These are phyloP conservation scores for Suricata suricatta DNA, from an alignment of 2,113 vertebrate genomes.

Conservation along the genomic window DNA sequence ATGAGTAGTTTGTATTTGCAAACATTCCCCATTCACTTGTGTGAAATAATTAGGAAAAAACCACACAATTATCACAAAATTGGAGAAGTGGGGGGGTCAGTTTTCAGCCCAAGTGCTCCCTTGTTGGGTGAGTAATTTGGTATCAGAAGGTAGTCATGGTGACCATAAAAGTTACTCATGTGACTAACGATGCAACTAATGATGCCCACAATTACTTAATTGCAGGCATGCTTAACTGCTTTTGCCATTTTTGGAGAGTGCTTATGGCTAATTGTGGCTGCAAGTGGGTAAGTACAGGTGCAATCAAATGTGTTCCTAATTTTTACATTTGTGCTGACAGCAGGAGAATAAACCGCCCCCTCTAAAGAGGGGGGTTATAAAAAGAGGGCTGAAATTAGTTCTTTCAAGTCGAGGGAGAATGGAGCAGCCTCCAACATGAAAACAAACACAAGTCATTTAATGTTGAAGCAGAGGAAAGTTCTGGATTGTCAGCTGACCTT, in stretches of 20 bases:
- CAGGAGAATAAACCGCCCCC: neutral
- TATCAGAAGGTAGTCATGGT: constrained; percentile 70
- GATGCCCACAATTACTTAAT: constrained; percentile 76
- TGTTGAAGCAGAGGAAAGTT: neutral
- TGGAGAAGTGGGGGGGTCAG: constrained; percentile 7
- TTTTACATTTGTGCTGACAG: constrained; percentile 74
- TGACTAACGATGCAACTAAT: constrained; percentile 72
- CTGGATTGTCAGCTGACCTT: neutral
- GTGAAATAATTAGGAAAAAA: constrained; percentile 34
- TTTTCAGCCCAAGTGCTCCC: constrained; percentile 48
- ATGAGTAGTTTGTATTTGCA: constrained; percentile 53
- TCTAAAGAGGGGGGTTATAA: constrained; percentile 11
- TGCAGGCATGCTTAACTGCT: constrained; percentile 68
- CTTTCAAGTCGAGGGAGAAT: neutral
- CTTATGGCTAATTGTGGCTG: constrained; percentile 73
- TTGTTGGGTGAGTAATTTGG: constrained; percentile 63
- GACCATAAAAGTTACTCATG: constrained; percentile 75
- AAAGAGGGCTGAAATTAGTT: constrained; percentile 50
- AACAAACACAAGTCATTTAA: constrained; percentile 16
- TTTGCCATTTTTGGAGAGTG: constrained; percentile 73
- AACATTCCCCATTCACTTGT: constrained; percentile 48
- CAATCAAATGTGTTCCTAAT: constrained; percentile 69
- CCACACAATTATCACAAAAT: constrained; percentile 45
- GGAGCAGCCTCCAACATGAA: neutral
- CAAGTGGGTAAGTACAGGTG: constrained; percentile 70